Base-by-base conservation (phyloP, 2,888 invertebrate genomes). In the Ephialtes manifestator region DNA sequence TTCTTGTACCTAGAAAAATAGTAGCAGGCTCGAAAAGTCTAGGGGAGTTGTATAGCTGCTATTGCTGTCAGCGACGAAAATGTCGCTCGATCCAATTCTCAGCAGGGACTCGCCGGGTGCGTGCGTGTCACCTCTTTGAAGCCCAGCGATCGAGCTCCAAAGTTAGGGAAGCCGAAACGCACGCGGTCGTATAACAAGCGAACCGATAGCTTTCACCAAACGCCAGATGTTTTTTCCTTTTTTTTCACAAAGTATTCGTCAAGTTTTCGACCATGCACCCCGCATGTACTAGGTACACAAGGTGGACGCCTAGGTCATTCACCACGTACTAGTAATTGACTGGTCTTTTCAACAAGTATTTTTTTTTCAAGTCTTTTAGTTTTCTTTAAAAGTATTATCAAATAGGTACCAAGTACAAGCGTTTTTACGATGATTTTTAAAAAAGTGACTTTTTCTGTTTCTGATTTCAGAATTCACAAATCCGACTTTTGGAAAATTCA, bases 131-230 rank as follows among this genome's bases (percentile, higher is more conserved):
- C 74, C 74, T 74, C 74, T 63, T 60, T 63, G 4, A 74, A 28
- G 74, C 58, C 35, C 46, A 58, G 28, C 15, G 74, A 58, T 58
- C 58, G 48, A 58, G 18, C 53, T 20, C 53, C 28, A 15, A 48
- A 65, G 28, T 51, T 71, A 35, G 55, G 71, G 24, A 71, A 71
- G 71, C 39, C 71, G 39, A 18, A 18, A 51, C 70, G 35, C 35
- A 18, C 13, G 70, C 31, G 31, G 68, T 10, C 70, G 39, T 35
- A 53, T 31, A 70, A 70, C 48, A 11, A 48, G 70, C 70, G 31
- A 70, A 24, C 35, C 71, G 71, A 71, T 71, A 55, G 71, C 55
- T 71, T 71, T 71, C 55, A 74, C 75, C 72, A 28, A 81, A 68
- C 24, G 70, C 46, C 60, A 31, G 58, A 48, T 78, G 58, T 78